Percentiles rank a stretch among this genome's conserved stretches.
These are phyloP conservation scores for Chiloscyllium plagiosum DNA, from an alignment of 2,113 vertebrate genomes.

Conservation along the genomic window DNA sequence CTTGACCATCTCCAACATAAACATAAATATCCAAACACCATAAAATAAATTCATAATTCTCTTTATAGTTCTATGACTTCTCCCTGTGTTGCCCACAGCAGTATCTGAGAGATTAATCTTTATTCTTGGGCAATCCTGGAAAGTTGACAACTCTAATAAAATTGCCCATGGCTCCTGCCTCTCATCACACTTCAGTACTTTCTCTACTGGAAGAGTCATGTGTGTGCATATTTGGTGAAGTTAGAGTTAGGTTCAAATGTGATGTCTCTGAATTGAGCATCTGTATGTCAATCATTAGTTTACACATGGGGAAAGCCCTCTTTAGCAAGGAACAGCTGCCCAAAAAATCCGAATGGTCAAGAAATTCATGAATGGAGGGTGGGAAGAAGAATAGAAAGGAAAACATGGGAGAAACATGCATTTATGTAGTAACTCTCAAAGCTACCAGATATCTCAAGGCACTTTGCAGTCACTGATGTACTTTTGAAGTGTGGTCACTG, in stretches of 20 bases:
- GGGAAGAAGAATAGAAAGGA: not conserved
- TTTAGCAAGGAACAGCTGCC: not conserved
- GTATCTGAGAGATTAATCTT: not conserved
- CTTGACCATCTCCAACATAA: not conserved
- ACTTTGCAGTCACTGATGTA: too few relatives aligned
- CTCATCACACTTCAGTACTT: not conserved
- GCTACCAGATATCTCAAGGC: too few relatives aligned
- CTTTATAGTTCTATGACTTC: not conserved
- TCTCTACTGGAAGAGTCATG: not conserved
- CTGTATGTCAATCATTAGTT: not conserved
- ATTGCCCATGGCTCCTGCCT: not conserved
- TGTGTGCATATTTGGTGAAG: not conserved
- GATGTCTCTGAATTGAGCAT: not conserved
- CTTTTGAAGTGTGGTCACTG: too few relatives aligned
- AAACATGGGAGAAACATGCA: too few relatives aligned
- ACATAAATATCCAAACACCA: not conserved
- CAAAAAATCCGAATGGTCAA: not conserved
- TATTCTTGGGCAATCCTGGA: not conserved
- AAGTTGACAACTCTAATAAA: not conserved
- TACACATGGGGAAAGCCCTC: not conserved
- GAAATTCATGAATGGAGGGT: not conserved
- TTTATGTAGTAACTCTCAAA: too few relatives aligned
- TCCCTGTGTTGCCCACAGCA: not conserved
- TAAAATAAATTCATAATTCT: not conserved
- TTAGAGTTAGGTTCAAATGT: not conserved